Conservation (phyloP, 1,140 invertebrate species). For the Theocolax elegans region DNA sequence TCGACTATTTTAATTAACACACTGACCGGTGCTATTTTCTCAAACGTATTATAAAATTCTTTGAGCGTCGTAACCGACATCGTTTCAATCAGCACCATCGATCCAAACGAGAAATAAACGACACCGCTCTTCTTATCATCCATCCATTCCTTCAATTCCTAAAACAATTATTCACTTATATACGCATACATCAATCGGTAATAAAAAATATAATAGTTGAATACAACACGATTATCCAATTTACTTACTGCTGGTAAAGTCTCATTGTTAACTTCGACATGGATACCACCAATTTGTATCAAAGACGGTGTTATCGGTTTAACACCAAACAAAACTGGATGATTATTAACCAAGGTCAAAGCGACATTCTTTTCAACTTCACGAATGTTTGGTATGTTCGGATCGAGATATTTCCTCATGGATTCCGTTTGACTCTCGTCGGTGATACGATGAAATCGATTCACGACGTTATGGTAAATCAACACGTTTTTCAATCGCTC, state of each 20-base stretch:
- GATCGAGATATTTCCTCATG: slow-evolving; percentile 46
- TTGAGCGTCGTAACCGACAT: slow-evolving; percentile 64
- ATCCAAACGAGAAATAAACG: slow-evolving; percentile 78
- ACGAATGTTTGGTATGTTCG: slow-evolving; percentile 44
- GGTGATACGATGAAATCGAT: slow-evolving; percentile 1
- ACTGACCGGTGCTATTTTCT: slow-evolving; percentile 42
- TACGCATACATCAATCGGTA: no score
- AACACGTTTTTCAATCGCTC: slow-evolving; percentile 68
- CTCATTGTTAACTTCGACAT: slow-evolving; percentile 47
- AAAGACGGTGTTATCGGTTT: slow-evolving; percentile 56
- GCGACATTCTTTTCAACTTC: slow-evolving; percentile 57
- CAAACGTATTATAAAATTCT: slow-evolving; percentile 40
- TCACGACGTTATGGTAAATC: not conserved
- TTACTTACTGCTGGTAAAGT: slow-evolving; percentile 16
- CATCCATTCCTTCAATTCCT: slow-evolving; percentile 75
- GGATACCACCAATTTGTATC: slow-evolving; percentile 63
- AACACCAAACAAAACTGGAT: slow-evolving; percentile 54
- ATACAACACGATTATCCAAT: no score
- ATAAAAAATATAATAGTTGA: no score
- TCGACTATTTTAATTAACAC: slow-evolving; percentile 45
- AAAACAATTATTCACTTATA: no score
- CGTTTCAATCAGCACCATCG: slow-evolving; percentile 70
- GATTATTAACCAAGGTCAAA: slow-evolving; percentile 60
- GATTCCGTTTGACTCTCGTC: slow-evolving; percentile 54
- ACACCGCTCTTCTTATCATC: slow-evolving; percentile 75